These are phyloP conservation scores for Aspiorhynchus laticeps DNA, from an alignment of 2,113 vertebrate species.

Conservation along the genomic window DNA sequence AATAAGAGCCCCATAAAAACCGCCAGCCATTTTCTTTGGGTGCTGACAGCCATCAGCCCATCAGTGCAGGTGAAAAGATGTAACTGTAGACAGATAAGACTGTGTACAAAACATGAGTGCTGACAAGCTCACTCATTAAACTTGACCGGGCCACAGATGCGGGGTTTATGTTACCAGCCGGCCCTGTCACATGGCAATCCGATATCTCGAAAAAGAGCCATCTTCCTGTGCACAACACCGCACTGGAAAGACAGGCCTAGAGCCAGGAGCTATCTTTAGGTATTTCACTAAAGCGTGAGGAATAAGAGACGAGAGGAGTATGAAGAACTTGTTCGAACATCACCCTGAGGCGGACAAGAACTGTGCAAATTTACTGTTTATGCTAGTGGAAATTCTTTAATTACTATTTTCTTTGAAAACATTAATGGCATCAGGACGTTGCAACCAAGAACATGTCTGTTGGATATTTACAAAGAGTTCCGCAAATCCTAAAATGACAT, in stretches of 20 bases:
- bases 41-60: conserved; percentile 51
- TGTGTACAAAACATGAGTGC: conserved; percentile 59
- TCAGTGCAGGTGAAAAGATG: conserved; percentile 69
- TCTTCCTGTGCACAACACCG: neutral
- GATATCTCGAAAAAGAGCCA: conserved; percentile 25
- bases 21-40: conserved; percentile 8
- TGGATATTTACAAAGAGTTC: neutral
- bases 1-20: conserved; percentile 13
- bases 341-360: neutral
- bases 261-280: conserved; percentile 24
- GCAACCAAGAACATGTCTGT: neutral
- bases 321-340: neutral
- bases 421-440: neutral
- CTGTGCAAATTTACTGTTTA: neutral
- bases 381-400: conserved; percentile 16
- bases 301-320: neutral
- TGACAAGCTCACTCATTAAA: conserved; percentile 56
- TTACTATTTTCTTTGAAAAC: conserved; percentile 25
- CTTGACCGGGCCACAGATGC: conserved; percentile 42
- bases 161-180: conserved; percentile 48
- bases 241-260: conserved; percentile 8
- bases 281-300: conserved; percentile 21
- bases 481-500: conserved; percentile 23
- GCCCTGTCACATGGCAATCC: conserved; percentile 36
- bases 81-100: conserved; percentile 53